Base-by-base conservation (phyloP, 2,113 vertebrate species). In the Casuarius casuarius region DNA sequence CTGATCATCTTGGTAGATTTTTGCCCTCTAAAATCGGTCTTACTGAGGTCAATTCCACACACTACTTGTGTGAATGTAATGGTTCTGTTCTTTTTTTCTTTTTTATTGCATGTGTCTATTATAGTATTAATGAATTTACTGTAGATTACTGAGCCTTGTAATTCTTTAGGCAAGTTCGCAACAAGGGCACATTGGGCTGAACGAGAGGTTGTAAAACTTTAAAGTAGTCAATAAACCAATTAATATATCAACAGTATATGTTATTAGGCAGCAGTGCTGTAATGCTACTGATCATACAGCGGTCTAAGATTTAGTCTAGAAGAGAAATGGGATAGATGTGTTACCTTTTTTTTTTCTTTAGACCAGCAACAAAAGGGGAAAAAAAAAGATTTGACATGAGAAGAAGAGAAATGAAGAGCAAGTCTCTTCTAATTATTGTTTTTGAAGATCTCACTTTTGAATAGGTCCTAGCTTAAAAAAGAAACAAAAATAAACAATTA, bases 161-260 rank as follows among this genome's bases (percentile, higher is more conserved):
- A 90, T 96, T 97, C 92, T 93, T 83, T 90, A 68, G 49, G 42
- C 94, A 95, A 92, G 95, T 97, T 97, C 94, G 97, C 91, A 95
- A 92, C 63, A 97, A 97, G 91, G 92, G 84, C 96, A 96, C 38
- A 80, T 70, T 89, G 44, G 28, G 54, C 93, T 97, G 92, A 87
- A 97, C 70, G 92, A 95, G 85, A 97, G 93, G 85, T 97, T 85
- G 46, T 95, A 97, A 96, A 97, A 95, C 92, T 98, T 97, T 80
- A 72, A 96, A 96, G 67, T 79, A 94, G 91, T 97, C 97, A 97
- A 96, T 97, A 97, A 98, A 96, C 66, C 84, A 97, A 96, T 97
- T 96, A 96, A 96, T 95, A 90, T 96, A 94, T 97, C 83, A 92
- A 85, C 70, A 89, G 84, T 87, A 49, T 96, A 90, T 90, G 85